Conservation (phyloP, 2,888 invertebrate genomes). For the Mythimna loreyi region DNA sequence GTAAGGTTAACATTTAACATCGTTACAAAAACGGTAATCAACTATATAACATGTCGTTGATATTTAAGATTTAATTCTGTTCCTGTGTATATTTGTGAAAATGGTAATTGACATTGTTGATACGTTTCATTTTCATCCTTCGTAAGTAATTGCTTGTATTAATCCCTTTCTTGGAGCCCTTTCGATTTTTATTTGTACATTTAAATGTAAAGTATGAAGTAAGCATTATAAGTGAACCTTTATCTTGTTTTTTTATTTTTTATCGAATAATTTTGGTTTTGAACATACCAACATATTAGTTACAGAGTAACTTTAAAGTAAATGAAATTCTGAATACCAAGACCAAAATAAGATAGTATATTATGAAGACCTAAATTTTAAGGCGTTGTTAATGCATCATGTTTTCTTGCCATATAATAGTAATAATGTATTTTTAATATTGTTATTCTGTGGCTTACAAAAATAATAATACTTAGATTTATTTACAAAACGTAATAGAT, state of each 20-base stretch:
- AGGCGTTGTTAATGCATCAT: too few relatives aligned
- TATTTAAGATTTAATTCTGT: slow-evolving; percentile 49
- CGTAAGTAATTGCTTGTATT: slow-evolving; percentile 30
- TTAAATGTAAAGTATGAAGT: not conserved
- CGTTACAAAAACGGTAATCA: slow-evolving; percentile 48
- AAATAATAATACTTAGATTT: too few relatives aligned
- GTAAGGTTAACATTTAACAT: slow-evolving; percentile 55
- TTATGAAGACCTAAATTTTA: not conserved
- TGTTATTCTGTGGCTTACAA: too few relatives aligned
- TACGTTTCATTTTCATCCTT: slow-evolving; percentile 27
- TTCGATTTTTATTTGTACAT: slow-evolving; percentile 15
- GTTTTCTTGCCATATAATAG: too few relatives aligned
- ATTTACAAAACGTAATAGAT: too few relatives aligned
- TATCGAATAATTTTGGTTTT: not conserved
- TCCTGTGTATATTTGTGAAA: slow-evolving; percentile 36
- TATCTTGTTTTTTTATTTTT: not conserved
- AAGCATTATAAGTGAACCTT: not conserved
- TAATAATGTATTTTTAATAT: too few relatives aligned
- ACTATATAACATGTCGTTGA: slow-evolving; percentile 48
- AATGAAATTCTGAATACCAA: not conserved
- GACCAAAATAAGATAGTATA: not conserved
- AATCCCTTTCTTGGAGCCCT: slow-evolving; percentile 17
- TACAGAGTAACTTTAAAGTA: not conserved
- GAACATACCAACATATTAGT: not conserved
- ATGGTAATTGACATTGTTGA: slow-evolving; percentile 23